Percentiles rank a stretch among this genome's conserved stretches.
Evolutionary conservation across 1,140 invertebrate genomes (phyloP).

Genomic region (Diorhabda carinulata): DNA sequence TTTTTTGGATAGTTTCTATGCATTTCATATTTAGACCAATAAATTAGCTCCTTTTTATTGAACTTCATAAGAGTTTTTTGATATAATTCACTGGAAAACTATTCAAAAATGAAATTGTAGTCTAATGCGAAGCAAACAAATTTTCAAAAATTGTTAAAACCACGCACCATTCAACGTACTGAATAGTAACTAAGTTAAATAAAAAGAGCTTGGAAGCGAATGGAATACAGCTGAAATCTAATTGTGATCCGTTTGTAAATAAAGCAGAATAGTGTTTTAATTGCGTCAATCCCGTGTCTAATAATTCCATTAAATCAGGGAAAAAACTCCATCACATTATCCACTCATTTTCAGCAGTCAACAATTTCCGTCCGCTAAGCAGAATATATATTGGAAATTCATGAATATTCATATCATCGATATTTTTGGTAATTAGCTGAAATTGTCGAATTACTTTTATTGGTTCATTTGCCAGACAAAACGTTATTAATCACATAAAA

Average conservation of each 20-base stretch:
- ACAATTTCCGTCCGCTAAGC: neutral
- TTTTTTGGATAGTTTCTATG: no score
- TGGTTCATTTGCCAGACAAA: conserved; percentile 9
- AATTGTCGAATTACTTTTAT: conserved; percentile 10
- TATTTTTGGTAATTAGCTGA: conserved; percentile 9
- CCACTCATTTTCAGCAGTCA: neutral
- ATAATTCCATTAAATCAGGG: conserved; percentile 1
- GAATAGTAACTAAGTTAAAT: no score
- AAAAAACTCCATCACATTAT: neutral
- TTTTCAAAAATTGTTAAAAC: no score
- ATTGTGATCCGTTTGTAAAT: neutral
- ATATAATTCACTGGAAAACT: no score
- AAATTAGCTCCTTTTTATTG: no score
- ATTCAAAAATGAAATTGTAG: no score
- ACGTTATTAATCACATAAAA: conserved; percentile 8
- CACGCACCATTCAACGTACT: no score
- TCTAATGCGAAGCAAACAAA: no score
- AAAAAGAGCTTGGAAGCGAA: neutral
- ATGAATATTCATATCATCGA: conserved; percentile 3
- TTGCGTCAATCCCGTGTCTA: neutral
- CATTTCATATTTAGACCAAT: no score
- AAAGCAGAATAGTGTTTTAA: neutral
- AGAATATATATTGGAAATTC: neutral
- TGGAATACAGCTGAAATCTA: neutral
- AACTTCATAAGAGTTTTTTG: no score